Percentiles rank a stretch among this genome's conserved stretches.
phyloP scores from a whole-genome alignment of 1,140 invertebrate species.

The Bombus pascuorum region DNA sequence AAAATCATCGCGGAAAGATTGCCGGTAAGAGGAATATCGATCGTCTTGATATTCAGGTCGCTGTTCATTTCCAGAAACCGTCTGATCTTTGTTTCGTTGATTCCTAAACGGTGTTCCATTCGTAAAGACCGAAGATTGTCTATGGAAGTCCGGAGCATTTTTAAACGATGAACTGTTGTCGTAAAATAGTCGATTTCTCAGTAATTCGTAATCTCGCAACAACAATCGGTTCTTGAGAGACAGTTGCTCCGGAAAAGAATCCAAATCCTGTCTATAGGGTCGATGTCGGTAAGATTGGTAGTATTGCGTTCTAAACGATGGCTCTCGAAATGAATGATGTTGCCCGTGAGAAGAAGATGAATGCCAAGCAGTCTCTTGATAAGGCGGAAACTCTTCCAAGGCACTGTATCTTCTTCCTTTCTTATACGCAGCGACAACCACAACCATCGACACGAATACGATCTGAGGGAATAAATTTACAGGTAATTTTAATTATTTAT shows the following conservation, averaged over 20 bases:
- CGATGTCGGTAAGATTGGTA: constrained; percentile 38
- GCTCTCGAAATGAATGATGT: constrained; percentile 35
- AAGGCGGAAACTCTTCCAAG: constrained; percentile 29
- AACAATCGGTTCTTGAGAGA: constrained; percentile 37
- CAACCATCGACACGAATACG: constrained; percentile 55
- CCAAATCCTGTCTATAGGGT: neutral
- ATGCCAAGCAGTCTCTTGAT: constrained; percentile 16
- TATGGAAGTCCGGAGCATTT: constrained; percentile 14
- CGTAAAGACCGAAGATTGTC: constrained; percentile 9
- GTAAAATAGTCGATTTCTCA: constrained; percentile 28
- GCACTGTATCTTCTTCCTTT: constrained; percentile 31
- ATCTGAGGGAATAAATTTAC: constrained; percentile 60
- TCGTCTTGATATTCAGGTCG: neutral
- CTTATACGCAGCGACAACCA: constrained; percentile 56
- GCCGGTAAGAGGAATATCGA: constrained; percentile 22
- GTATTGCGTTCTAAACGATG: constrained; percentile 9
- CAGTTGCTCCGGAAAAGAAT: constrained; percentile 22
- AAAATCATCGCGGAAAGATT: neutral
- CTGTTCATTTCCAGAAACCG: neutral
- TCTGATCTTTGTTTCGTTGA: neutral
- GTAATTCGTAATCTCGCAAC: constrained; percentile 37
- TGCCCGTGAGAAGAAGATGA: constrained; percentile 19
- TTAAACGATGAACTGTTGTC: neutral
- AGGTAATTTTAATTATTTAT: neutral
- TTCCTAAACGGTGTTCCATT: neutral